Conservation (phyloP, 1,140 invertebrate species). For the Metaphire vulgaris region DNA sequence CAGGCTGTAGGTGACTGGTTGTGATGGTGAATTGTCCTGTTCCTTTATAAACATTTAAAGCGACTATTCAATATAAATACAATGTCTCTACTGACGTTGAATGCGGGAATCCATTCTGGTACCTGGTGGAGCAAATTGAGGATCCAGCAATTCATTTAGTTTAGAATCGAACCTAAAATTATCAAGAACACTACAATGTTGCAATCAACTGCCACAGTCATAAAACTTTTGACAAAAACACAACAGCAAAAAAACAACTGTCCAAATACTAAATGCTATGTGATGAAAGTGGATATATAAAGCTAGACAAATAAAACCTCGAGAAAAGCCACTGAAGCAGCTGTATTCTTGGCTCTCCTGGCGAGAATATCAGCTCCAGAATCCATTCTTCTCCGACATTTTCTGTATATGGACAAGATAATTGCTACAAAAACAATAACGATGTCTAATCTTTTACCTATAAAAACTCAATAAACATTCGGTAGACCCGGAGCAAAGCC, state of each 20-base stretch:
- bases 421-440: constrained; percentile 32
- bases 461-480: no score
- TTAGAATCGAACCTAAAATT: constrained; percentile 1
- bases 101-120: constrained; percentile 14
- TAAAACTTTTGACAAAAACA: constrained; percentile 1
- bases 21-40: no score
- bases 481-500: no score
- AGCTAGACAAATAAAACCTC: constrained; percentile 34
- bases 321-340: constrained; percentile 44
- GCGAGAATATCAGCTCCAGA: constrained; percentile 39
- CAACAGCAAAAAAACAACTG: no score
- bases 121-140: neutral
- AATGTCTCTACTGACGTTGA: constrained; percentile 1
- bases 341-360: constrained; percentile 42
- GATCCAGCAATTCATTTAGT: constrained; percentile 1
- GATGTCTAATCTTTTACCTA: neutral
- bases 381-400: constrained; percentile 42
- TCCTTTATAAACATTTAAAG: no score
- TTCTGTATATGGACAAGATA: constrained; percentile 43
- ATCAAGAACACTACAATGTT: neutral
- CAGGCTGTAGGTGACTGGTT: no score
- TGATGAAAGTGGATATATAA: no score
- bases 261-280: no score
- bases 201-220: neutral
- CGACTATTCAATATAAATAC: no score